Evolutionary conservation across 2,113 vertebrate genomes (phyloP).

Genomic region (Labeo rohita): DNA sequence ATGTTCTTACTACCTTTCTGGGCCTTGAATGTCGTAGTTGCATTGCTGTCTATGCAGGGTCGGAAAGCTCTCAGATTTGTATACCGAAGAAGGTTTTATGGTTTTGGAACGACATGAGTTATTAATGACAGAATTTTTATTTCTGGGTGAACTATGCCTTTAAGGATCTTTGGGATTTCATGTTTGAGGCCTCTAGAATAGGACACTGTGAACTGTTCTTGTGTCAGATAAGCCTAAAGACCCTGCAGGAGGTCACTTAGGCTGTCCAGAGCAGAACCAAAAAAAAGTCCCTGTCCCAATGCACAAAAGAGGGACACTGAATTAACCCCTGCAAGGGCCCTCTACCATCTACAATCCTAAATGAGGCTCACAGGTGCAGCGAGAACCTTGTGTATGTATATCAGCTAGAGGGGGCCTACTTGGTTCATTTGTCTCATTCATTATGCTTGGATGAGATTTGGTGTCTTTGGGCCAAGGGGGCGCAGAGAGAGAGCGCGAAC

Average conservation of each 20-base stretch:
- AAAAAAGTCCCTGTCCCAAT: background rate
- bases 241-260: slow-evolving; percentile 66
- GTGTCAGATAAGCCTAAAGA: slow-evolving; percentile 70
- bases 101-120: background rate
- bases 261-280: slow-evolving; percentile 50
- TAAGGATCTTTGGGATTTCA: background rate
- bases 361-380: slow-evolving; percentile 71
- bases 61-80: background rate
- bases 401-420: slow-evolving; percentile 59
- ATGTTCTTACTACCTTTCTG: no score
- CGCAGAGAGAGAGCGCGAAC: slow-evolving; percentile 23
- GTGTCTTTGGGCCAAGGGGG: slow-evolving; percentile 65
- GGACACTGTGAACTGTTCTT: slow-evolving; percentile 68
- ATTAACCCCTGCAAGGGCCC: slow-evolving; percentile 52
- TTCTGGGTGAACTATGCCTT: background rate
- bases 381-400: slow-evolving; percentile 63
- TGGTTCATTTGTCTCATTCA: slow-evolving; percentile 75
- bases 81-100: background rate
- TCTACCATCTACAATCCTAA: slow-evolving; percentile 43
- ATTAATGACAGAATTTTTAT: background rate
- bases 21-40: no score
- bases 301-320: slow-evolving; percentile 29
- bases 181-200: slow-evolving; percentile 43
- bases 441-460: slow-evolving; percentile 72
- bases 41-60: no score